Conservation (phyloP, 2,113 vertebrate species). For the Orientallactaga bullata region DNA sequence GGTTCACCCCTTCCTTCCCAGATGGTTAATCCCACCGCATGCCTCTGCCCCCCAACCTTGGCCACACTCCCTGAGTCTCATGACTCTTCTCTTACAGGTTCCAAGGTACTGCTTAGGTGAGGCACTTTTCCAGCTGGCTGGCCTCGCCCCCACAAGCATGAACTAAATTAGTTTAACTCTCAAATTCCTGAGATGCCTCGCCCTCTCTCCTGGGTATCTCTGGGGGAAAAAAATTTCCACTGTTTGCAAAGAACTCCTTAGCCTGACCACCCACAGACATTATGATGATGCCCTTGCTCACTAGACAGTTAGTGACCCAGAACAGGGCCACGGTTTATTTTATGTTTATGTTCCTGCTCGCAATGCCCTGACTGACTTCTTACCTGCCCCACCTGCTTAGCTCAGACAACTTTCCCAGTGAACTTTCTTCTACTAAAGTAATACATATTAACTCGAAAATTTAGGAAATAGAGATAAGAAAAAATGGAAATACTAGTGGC, state of each 20-base stretch:
- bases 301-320: background rate
- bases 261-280: background rate
- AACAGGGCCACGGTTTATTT: background rate
- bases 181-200: slow-evolving; percentile 67
- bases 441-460: slow-evolving; percentile 10
- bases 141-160: background rate
- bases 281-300: background rate
- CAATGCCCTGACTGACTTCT: background rate
- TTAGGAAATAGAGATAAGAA: slow-evolving; percentile 38
- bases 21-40: background rate
- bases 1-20: background rate
- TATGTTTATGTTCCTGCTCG: background rate
- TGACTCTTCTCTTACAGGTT: slow-evolving; percentile 15
- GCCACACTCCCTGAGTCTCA: background rate
- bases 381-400: background rate
- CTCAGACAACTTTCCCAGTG: background rate
- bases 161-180: slow-evolving; percentile 66
- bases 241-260: slow-evolving; percentile 44
- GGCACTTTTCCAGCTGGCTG: slow-evolving; percentile 69
- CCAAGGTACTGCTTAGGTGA: slow-evolving; percentile 49
- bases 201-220: slow-evolving; percentile 60
- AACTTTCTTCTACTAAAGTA: background rate
- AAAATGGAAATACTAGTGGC: background rate
- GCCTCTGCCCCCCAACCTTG: background rate
- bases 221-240: slow-evolving; percentile 51